Percentiles rank a stretch among this genome's conserved stretches.
Conservation (phyloP, 2,888 invertebrate genomes). For the Netelia fuscicornis region DNA sequence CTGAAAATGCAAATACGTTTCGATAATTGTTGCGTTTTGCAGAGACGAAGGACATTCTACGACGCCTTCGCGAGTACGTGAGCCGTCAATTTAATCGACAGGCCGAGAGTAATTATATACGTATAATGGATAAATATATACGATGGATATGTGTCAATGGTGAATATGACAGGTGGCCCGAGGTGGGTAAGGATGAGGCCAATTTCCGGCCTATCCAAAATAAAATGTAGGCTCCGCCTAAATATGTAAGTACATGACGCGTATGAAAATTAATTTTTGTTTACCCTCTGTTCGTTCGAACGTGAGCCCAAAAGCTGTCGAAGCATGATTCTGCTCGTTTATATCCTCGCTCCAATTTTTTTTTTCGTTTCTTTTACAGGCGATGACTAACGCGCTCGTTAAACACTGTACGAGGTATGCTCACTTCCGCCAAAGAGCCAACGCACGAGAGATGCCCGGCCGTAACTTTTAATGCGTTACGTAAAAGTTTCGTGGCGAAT, state of each 20-base stretch:
- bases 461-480: slow-evolving; percentile 35
- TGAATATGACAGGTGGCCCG: no score
- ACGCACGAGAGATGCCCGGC: not conserved
- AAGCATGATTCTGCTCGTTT: slow-evolving; percentile 43
- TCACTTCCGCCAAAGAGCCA: slow-evolving; percentile 50
- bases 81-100: not conserved
- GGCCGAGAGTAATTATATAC: no score
- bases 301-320: slow-evolving; percentile 66
- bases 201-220: not conserved
- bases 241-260: not conserved
- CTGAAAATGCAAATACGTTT: no score
- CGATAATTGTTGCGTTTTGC: not conserved
- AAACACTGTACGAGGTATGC: slow-evolving; percentile 7
- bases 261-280: slow-evolving; percentile 27
- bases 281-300: slow-evolving; percentile 53
- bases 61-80: not conserved
- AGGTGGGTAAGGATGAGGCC: not conserved
- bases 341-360: not conserved
- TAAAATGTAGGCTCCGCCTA: not conserved
- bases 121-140: no score
- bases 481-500: slow-evolving; percentile 34
- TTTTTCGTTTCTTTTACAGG: not conserved
- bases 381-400: not conserved
- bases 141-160: no score
- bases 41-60: not conserved